A percentile compares a stretch with the other conserved stretches of the same genome.
These are phyloP conservation scores for Ridgeia piscesae DNA, from an alignment of 1,140 invertebrate species.

Conservation along the genomic window DNA sequence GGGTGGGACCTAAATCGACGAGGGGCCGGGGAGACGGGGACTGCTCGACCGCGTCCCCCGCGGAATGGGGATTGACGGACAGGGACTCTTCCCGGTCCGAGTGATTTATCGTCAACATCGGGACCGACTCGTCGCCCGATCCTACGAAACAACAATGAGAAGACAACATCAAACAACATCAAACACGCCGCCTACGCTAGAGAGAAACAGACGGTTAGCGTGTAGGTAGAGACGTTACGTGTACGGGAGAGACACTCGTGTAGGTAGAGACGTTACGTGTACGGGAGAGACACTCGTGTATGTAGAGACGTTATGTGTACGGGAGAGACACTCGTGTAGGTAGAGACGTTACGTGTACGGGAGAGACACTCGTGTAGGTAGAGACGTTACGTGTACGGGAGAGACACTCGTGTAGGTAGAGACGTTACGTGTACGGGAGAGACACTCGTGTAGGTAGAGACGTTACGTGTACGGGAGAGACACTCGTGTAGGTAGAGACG, in stretches of 20 bases:
- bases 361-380: background rate
- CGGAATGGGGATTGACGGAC: conserved; percentile 35
- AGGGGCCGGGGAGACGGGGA: conserved; percentile 46
- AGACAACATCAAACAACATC: conserved; percentile 1
- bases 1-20: conserved; percentile 47
- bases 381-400: background rate
- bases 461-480: too few relatives aligned
- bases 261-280: background rate
- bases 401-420: too few relatives aligned
- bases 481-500: too few relatives aligned
- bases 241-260: background rate
- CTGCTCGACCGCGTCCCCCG: conserved; percentile 26
- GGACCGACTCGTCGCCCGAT: conserved; percentile 57
- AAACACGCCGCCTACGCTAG: background rate
- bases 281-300: background rate
- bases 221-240: background rate
- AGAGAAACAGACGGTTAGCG: background rate
- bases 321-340: too few relatives aligned
- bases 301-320: background rate
- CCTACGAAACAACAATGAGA: conserved; percentile 27
- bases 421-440: background rate
- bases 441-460: background rate
- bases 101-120: conserved; percentile 60
- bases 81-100: conserved; percentile 48
- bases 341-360: background rate